Evolutionary conservation across 2,113 vertebrate genomes (phyloP).

Genomic region (Macroglossus sobrinus): DNA sequence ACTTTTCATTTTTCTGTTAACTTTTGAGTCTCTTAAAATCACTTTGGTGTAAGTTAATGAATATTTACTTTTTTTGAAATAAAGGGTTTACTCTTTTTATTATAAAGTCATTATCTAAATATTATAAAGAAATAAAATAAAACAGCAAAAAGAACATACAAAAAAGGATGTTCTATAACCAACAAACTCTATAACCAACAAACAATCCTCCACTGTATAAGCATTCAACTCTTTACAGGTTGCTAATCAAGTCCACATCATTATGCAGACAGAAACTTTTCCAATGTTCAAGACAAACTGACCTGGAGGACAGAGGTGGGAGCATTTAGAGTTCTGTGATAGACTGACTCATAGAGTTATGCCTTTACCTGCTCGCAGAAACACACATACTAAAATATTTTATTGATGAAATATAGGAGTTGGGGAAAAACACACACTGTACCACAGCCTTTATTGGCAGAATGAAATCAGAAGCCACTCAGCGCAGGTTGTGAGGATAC

Average conservation of each 20-base stretch:
- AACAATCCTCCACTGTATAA: neutral
- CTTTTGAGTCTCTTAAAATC: neutral
- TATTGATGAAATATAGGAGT: neutral
- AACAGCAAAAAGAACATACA: neutral
- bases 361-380: neutral
- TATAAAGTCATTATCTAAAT: neutral
- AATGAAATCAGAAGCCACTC: neutral
- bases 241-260: neutral
- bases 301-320: neutral
- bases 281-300: neutral
- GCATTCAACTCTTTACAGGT: neutral
- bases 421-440: neutral
- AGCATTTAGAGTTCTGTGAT: neutral
- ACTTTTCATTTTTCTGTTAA: neutral
- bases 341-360: neutral
- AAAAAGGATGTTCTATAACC: neutral
- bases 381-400: neutral
- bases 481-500: neutral
- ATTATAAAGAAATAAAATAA: neutral
- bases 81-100: neutral
- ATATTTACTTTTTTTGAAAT: neutral
- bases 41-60: neutral
- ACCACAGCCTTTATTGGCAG: neutral
- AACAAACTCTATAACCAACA: neutral
- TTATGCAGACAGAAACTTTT: neutral